Base-by-base conservation (phyloP, 1,140 invertebrate genomes). In the Phenacoccus solenopsis region DNA sequence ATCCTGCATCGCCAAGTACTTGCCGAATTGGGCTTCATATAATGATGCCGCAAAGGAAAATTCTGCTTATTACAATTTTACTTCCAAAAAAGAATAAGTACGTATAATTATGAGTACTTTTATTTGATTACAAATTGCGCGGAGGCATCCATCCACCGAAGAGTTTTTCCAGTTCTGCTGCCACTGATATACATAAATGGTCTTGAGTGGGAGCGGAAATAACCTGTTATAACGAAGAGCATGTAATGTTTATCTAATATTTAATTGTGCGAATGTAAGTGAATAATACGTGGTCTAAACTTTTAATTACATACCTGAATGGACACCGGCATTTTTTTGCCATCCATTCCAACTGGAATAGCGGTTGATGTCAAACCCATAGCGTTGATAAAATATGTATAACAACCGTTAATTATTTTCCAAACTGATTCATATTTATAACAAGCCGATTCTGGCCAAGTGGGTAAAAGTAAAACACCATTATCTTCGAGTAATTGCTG, bases 131-230 rank as follows among this genome's bases (percentile, higher is more conserved):
- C n/a, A n/a, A n/a, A n/a, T 32, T 13, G 30, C 13, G 13, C 13
- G 77, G 77, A 49, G 79, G 76, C 28, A 78, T 69, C 92, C 91
- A 95, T 1, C 92, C 92, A 9, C 91, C 90, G 78, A 93, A 91
- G 59, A 20, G 28, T 67, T 81, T 82, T 75, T 94, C 90, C n/a
- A 96, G 76, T 72, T 91, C 86, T 72, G 81, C 76, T 0, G 91
- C 91, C 1, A 93, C 84, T 2, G 86, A 85, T 25, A 95, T 76
- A 71, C 87, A 88, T 0, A 93, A 76, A 56, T 87, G 82, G 78
- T 96, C 93, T 76, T 86, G 83, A 75, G 84, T 76, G 7, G 82
- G 81, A 0, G 78, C 83, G 0, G 85, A 85, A 71, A 87, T 78
- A 0, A 86, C 80, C 85, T 86, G 77, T 1, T n/a, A 77, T 76